Conservation (phyloP, 2,797 vertebrate species). For the Calcarius lapponicus region DNA sequence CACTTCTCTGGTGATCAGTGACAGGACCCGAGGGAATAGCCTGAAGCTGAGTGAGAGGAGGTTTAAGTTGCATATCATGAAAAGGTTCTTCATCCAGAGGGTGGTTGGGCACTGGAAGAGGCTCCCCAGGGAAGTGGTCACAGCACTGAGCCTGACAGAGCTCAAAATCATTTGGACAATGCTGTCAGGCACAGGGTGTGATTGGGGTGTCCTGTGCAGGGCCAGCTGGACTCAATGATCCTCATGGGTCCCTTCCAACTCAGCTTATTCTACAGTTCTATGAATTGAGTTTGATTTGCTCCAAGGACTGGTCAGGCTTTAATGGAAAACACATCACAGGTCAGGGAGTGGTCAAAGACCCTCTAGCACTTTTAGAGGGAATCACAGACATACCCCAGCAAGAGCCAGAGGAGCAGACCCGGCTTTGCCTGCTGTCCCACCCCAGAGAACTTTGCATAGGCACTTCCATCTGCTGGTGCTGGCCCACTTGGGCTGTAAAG, state of each 20-base stretch:
- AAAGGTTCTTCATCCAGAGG: not conserved
- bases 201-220: not conserved
- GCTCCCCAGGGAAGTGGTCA: not conserved
- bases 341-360: not conserved
- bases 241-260: not conserved
- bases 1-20: not conserved
- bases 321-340: not conserved
- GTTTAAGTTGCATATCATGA: not conserved
- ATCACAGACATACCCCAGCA: not conserved
- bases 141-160: not conserved
- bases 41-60: not conserved
- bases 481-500: not conserved
- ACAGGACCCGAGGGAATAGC: not conserved
- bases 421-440: fast-evolving
- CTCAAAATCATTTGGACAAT: not conserved
- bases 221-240: not conserved
- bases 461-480: not conserved
- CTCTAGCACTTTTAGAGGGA: not conserved
- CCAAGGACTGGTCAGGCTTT: not conserved
- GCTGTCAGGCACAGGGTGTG: not conserved
- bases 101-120: not conserved
- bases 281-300: not conserved
- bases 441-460: not conserved
- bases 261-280: too few relatives aligned
- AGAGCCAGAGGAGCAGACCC: not conserved